Evolutionary conservation across 2,113 vertebrate genomes (phyloP).

Genomic region (Heterotilapia buettikoferi): DNA sequence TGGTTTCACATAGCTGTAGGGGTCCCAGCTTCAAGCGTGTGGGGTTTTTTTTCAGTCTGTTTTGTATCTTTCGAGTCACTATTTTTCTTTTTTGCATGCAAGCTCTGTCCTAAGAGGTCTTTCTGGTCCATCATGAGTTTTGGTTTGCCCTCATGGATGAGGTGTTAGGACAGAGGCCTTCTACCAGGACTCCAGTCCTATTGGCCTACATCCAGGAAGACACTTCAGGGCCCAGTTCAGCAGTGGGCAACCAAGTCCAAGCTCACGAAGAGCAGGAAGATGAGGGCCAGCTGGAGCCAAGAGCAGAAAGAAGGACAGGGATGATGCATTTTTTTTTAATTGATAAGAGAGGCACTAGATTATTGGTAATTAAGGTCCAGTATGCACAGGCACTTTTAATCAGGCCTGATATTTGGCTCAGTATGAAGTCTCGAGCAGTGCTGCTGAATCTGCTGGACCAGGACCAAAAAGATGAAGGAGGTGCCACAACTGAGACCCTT

Average conservation of each 20-base stretch:
- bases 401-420: neutral
- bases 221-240: neutral
- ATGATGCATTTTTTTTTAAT: neutral
- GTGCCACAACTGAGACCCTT: neutral
- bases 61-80: neutral
- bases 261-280: accelerated
- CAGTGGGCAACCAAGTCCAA: neutral
- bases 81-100: neutral
- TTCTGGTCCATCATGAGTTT: neutral
- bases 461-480: neutral
- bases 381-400: neutral
- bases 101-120: neutral
- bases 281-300: neutral
- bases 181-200: neutral
- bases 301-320: neutral
- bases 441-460: neutral
- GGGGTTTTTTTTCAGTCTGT: accelerated
- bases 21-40: neutral
- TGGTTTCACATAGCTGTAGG: neutral
- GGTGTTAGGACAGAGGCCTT: neutral
- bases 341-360: neutral
- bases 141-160: neutral
- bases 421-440: neutral
- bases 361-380: neutral
- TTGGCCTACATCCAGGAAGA: neutral